Percentiles rank a stretch among this genome's conserved stretches.
Conservation (phyloP, 2,888 invertebrate genomes). For the Sabatieria punctata region DNA sequence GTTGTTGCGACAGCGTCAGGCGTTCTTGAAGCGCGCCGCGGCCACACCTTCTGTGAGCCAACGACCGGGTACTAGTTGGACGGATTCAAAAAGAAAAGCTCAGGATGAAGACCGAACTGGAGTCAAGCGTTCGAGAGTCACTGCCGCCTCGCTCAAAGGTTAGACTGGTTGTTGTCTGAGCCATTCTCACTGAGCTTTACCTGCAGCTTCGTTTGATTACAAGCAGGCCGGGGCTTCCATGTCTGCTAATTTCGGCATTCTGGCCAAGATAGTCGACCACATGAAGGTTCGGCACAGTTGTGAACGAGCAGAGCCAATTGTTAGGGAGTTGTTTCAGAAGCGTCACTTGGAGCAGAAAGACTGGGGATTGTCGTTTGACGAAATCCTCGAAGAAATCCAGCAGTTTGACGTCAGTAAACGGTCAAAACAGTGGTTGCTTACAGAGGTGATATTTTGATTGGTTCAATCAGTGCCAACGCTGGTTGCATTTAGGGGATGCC, state of each 20-base stretch:
- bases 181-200: neutral
- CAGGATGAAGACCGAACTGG: too few species aligned
- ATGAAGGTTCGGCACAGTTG: conserved; percentile 19
- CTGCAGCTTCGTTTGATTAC: conserved; percentile 7
- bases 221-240: conserved; percentile 1
- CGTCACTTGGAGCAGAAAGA: conserved; percentile 21
- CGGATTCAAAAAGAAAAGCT: too few species aligned
- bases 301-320: neutral
- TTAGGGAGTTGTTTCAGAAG: conserved; percentile 16
- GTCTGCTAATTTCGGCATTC: conserved; percentile 19
- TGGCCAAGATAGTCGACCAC: conserved; percentile 29
- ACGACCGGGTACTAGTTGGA: conserved; percentile 22
- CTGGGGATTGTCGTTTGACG: conserved; percentile 22
- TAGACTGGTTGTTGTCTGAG: conserved; percentile 10
- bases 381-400: conserved; percentile 27
- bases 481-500: conserved; percentile 45
- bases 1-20: conserved; percentile 68
- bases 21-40: conserved; percentile 78
- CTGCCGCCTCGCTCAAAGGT: too few species aligned
- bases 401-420: conserved; percentile 18
- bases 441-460: conserved; percentile 3
- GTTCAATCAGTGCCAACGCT: neutral
- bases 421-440: conserved; percentile 17
- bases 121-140: too few species aligned
- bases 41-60: conserved; percentile 47